These are phyloP conservation scores for Brachyptera putata DNA, from an alignment of 2,888 invertebrate species.

Conservation along the genomic window DNA sequence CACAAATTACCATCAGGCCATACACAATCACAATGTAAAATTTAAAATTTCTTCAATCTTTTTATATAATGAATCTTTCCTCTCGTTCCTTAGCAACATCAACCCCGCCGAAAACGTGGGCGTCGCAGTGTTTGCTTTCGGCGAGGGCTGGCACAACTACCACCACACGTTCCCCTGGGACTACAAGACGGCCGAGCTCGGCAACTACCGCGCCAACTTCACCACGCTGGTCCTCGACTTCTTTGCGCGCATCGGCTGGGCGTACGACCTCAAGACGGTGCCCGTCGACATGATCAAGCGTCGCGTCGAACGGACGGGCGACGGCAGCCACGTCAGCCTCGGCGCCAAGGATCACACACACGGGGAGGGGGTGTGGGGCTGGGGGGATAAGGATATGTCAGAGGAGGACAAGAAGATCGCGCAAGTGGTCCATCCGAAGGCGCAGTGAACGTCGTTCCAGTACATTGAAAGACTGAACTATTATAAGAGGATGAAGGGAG, in stretches of 20 bases:
- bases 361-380: slow-evolving; percentile 30
- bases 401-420: slow-evolving; percentile 37
- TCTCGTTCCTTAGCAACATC: slow-evolving; percentile 41
- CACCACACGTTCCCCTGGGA: slow-evolving; percentile 74
- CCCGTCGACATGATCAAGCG: slow-evolving; percentile 63
- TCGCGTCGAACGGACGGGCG: slow-evolving; percentile 68
- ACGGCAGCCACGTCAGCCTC: slow-evolving; percentile 76
- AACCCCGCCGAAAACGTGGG: slow-evolving; percentile 45
- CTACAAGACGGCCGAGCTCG: slow-evolving; percentile 77
- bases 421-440: slow-evolving; percentile 34
- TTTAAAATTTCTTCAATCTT: no score
- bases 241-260: slow-evolving; percentile 79
- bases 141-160: slow-evolving; percentile 56
- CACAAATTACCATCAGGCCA: no score
- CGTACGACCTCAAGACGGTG: slow-evolving; percentile 80
- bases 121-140: slow-evolving; percentile 45
- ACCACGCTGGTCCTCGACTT: slow-evolving; percentile 75
- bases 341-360: slow-evolving; percentile 60
- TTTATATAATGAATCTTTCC: no score
- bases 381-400: slow-evolving; percentile 33
- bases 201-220: slow-evolving; percentile 65
- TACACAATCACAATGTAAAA: no score
- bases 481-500: neutral
- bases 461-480: slow-evolving; percentile 8
- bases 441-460: slow-evolving; percentile 25